Base-by-base conservation (phyloP, 1,140 invertebrate genomes). In the Ceratina australensis region DNA sequence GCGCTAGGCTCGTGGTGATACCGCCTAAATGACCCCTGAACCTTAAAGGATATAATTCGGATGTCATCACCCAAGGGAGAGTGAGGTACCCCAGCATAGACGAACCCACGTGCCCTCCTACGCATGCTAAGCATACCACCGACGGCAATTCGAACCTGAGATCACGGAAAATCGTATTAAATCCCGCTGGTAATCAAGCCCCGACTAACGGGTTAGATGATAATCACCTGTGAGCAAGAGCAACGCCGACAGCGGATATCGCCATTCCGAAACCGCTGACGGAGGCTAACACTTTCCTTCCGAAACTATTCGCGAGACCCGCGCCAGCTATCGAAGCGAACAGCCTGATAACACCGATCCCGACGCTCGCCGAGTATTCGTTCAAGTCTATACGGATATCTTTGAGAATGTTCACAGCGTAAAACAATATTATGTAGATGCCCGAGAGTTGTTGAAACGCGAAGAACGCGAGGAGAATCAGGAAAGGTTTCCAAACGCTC, bases 401-500 rank as follows among this genome's bases (percentile, higher is more conserved):
- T 77, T 94, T 93, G 83, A 96, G 94, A 83, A 96, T 94, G 71
- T 93, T 94, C 0, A 96, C 95, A 0, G 95, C 94, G 82, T 96
- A 97, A 87, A 96, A 97, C 50, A 97, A 92, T 8, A 97, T 94
- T 1, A 95, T 94, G 89, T 97, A 96, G 20, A 96, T 95, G 4
- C 95, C 95, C 0, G 94, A 95, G 64, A 95, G 92, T 84, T 96
- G 95, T 93, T 96, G 95, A 73, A 95, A 94, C 8, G 94, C 84
- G 89, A 96, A 96, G 86, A 96, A 94, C 0, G 92, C 79, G 3
- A 95, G 91, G 0, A 96, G 90, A 2, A 95, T 92, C 0, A 94
- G 79, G 82, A 96, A 95, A 0, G 95, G 95, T 84, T 95, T 95
- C 79, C 95, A 90, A 0, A 94, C 92, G 54, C 88, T 89, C 0